Evolutionary conservation across 2,888 invertebrate species (phyloP), one percentile per base, ranked within the genome.

Genomic region (Monoplex corrugatus): DNA sequence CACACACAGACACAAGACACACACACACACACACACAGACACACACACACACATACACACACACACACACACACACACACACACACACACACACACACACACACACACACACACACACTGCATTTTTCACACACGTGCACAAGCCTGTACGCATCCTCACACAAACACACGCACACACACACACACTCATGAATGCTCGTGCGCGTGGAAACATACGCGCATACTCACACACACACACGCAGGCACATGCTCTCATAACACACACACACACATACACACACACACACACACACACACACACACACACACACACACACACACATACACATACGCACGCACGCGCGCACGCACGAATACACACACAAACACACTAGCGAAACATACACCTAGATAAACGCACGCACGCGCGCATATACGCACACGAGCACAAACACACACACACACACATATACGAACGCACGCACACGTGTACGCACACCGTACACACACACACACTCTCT

Each of bases 261-360:
- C 68, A 68, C 68, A 68, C 68, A n/a, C n/a, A n/a, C 68, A 68
- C 68, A 68, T 32, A 68, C 68, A 68, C 68, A 68, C n/a, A 68
- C 68, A 68, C n/a, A 28, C 68, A n/a, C 68, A 28, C 68, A n/a
- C 68, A 28, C 68, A n/a, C 68, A 28, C 68, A 68, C n/a, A 28
- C 68, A n/a, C 68, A 28, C 68, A n/a, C 68, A 28, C 63, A 28
- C 63, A 68, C 28, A 28, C 63, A 68, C 28, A 28, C 63, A 68
- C 63, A 68, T 28, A 28, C 63, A 68, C 63, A 28, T n/a, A 68
- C 63, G 28, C 28, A 68, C 63, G 6, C 63, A 68, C 63, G 28
- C 5, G 28, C 63, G n/a, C 2, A 68, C n/a, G 68, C n/a, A 68
- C 68, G 8, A 68, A n/a, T n/a, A 19, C 68, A n/a, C 68, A 28